Evolutionary conservation across 2,888 invertebrate genomes (phyloP), one percentile per base, ranked within the genome.

Genomic region (Petrolisthes manimaculis): DNA sequence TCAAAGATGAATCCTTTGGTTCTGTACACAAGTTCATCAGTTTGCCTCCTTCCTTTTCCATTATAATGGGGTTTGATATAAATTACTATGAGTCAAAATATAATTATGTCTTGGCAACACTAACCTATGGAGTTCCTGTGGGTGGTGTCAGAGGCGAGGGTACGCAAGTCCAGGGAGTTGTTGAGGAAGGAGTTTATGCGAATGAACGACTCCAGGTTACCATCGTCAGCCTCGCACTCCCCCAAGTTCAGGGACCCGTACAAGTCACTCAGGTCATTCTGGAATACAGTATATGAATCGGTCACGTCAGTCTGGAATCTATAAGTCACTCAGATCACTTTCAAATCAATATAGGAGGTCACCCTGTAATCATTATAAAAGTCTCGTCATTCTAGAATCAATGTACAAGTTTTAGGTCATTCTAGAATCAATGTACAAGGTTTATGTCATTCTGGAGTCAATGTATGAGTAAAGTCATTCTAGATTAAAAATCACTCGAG

Each of bases 141-240:
- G 3, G 82, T 6, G 21, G 24, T 51, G 6, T 78, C 79, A 9
- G 89, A 54, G 21, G 84, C 21, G 4, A 92, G 84, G 83, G 91
- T 92, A 54, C 91, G 91, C 53, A 93, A 90, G 86, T 93, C 93
- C 21, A 93, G 91, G 2, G 93, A 92, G 91, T 93, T 93, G 90
- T 93, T 93, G 82, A 93, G 92, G 91, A 93, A 92, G 74, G 93
- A 93, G 92, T 93, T 93, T 87, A 93, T 93, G 54, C 92, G 92
- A 86, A 93, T 92, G 89, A 93, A 92, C 71, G 93, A 92, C 83
- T 93, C 93, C 83, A 92, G 86, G 86, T 92, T 93, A 83, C 89
- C 91, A 14, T 89, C 86, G 18, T 77, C 89, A 14, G 12, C 77
- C 56, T 89, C 89, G 51, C 82, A n/a, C n/a, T 80, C 74, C 54